Evolutionary conservation across 1,140 invertebrate species (phyloP), one percentile per base, ranked within the genome.

Genomic region (Camponotus vicinus): DNA sequence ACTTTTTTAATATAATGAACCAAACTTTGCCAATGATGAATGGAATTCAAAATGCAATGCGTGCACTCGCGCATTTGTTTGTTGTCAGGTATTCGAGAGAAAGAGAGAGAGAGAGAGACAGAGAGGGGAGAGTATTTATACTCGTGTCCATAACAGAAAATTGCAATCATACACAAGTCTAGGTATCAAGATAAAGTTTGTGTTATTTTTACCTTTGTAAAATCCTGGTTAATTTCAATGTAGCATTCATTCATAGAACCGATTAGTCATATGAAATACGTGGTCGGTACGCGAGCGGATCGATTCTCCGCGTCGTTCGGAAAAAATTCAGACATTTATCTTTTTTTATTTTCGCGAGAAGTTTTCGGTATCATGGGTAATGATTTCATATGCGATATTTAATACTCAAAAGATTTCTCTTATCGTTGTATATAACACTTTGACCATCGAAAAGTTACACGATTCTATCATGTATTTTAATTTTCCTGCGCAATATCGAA

Each of bases 171-270:
- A 90, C 77, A 90, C 88, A 90, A 90, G 70, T 85, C 89, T 90
- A 90, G 55, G 85, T 90, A 90, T 90, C 77, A 91, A 91, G 90
- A 91, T 90, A 91, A 90, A 94, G 91, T 93, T 92, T 92, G 92
- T 93, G 90, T 93, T 93, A 82, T 94, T 90, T 94, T 95, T 95
- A 95, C 95, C 95, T 95, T 95, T 89, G 94, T 95, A 90, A 95
- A 95, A 95, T 95, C 95, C 95, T 95, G 95, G 94, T 92, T 94
- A 94, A 94, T 95, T 94, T 94, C 91, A 95, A 94, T 92, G 94
- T 94, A 95, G 94, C 94, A 95, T 94, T 95, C 92, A 93, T 95
- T 95, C 92, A 94, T 94, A 95, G 94, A 94, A 95, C 94, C 93
- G 93, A 95, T 94, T 95, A 95, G 93, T 94, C 88, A 94, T 93